phyloP scores from a whole-genome alignment of 2,113 vertebrate species.

The Silurus asotus region DNA sequence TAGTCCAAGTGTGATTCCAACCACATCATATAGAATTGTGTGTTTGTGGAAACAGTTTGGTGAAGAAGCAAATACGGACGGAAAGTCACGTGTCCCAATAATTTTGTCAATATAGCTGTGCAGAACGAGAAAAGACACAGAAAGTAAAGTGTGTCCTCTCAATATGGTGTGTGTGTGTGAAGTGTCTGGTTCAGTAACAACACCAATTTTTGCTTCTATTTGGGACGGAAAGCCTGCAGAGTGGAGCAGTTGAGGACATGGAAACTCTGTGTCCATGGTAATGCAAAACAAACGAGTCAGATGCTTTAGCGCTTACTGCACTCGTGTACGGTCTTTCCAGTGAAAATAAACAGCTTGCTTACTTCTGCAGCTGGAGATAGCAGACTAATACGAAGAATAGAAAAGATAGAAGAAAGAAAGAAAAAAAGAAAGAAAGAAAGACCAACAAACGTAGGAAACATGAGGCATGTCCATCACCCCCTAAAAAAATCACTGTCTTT shows the following conservation, averaged over 20 bases:
- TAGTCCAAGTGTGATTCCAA: no score
- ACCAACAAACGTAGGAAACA: no score
- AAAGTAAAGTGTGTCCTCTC: no score
- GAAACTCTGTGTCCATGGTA: constrained; percentile 52
- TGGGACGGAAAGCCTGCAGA: constrained; percentile 25
- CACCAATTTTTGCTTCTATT: neutral
- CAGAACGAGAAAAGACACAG: no score
- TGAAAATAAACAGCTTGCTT: constrained; percentile 23
- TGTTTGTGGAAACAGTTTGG: no score
- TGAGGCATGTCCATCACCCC: no score
- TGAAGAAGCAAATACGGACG: no score
- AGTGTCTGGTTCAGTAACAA: neutral
- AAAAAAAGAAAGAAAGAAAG: neutral
- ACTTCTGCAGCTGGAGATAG: neutral
- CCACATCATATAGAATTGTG: no score
- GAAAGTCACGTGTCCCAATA: no score
- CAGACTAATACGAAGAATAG: neutral
- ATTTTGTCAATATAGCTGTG: no score
- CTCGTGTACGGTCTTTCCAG: constrained; percentile 29
- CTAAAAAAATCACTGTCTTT: no score
- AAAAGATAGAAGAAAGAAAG: neutral
- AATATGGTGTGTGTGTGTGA: neutral
- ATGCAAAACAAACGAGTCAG: constrained; percentile 58
- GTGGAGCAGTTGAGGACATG: constrained; percentile 43
- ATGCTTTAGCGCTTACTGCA: constrained; percentile 49